These are phyloP conservation scores for Siphamia tubifer DNA, from an alignment of 2,113 vertebrate genomes.

Conservation along the genomic window DNA sequence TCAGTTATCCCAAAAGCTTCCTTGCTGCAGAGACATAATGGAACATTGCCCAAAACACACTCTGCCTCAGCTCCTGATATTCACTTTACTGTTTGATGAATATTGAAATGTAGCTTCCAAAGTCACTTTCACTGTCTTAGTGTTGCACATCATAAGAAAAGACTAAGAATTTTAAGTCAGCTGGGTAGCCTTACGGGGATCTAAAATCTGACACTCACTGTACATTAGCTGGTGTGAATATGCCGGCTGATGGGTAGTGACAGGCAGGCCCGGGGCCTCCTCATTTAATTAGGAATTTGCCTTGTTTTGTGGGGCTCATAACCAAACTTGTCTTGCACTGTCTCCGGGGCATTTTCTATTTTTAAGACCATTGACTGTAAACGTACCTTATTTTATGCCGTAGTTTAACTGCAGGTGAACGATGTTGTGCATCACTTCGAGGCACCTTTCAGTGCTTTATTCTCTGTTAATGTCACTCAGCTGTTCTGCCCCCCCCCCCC, in stretches of 20 bases:
- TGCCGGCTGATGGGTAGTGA: constrained; percentile 42
- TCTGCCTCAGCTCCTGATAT: constrained; percentile 23
- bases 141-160: constrained; percentile 5
- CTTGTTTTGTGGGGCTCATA: constrained; percentile 34
- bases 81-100: constrained; percentile 6
- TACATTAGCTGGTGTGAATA: constrained; percentile 19
- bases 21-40: constrained; percentile 38
- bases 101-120: constrained; percentile 39
- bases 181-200: constrained; percentile 11
- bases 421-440: not conserved
- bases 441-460: not conserved
- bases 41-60: constrained; percentile 53
- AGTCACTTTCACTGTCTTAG: constrained; percentile 39
- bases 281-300: constrained; percentile 53
- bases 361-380: constrained; percentile 2
- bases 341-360: constrained; percentile 22
- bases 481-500: not conserved
- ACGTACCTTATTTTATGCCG: constrained; percentile 1
- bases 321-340: constrained; percentile 8
- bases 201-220: constrained; percentile 36
- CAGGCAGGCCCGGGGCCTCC: constrained; percentile 36
- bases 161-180: constrained; percentile 21
- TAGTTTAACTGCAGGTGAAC: not conserved
- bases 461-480: constrained; percentile 6
- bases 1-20: constrained; percentile 67